phyloP scores from a whole-genome alignment of 53 echinoderm and acorn worm genomes.

The Antedon mediterranea region DNA sequence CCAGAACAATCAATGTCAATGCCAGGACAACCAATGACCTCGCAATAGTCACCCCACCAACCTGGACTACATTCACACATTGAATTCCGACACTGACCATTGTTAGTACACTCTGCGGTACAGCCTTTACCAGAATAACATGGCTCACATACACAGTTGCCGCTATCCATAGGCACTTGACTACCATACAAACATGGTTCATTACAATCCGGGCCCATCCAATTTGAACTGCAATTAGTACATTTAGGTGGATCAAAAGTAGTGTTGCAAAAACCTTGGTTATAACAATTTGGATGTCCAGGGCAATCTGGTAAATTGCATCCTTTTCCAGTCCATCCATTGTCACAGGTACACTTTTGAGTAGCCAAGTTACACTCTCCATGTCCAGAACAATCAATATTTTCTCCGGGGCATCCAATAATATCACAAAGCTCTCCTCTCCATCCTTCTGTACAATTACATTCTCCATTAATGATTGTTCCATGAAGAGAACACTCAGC shows the following conservation, averaged over 20 bases:
- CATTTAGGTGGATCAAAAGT: slow-evolving; percentile 59
- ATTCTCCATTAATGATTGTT: slow-evolving; percentile 28
- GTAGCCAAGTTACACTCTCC: slow-evolving; percentile 75
- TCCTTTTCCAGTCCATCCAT: slow-evolving; percentile 77
- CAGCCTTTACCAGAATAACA: slow-evolving; percentile 83
- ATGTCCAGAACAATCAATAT: slow-evolving; percentile 52
- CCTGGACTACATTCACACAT: slow-evolving; percentile 45
- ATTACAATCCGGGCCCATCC: slow-evolving; percentile 75
- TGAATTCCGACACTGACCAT: slow-evolving; percentile 33
- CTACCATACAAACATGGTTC: slow-evolving; percentile 41
- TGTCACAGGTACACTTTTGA: slow-evolving; percentile 50
- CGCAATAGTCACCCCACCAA: slow-evolving; percentile 59
- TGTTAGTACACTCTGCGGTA: slow-evolving; percentile 61
- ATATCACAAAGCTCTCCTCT: slow-evolving; percentile 58
- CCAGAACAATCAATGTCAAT: slow-evolving; percentile 54
- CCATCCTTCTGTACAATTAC: slow-evolving; percentile 55
- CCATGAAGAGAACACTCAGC: slow-evolving; percentile 76
- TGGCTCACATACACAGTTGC: slow-evolving; percentile 58
- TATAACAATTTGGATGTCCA: slow-evolving; percentile 60
- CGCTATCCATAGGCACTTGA: slow-evolving; percentile 56
- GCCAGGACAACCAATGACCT: slow-evolving; percentile 69
- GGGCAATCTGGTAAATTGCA: slow-evolving; percentile 85
- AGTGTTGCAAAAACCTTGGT: slow-evolving; percentile 57
- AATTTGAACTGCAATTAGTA: slow-evolving; percentile 42
- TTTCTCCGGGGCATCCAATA: slow-evolving; percentile 57